Base-by-base conservation (phyloP, 1,140 invertebrate genomes). In the Melipona quadrifasciata region DNA sequence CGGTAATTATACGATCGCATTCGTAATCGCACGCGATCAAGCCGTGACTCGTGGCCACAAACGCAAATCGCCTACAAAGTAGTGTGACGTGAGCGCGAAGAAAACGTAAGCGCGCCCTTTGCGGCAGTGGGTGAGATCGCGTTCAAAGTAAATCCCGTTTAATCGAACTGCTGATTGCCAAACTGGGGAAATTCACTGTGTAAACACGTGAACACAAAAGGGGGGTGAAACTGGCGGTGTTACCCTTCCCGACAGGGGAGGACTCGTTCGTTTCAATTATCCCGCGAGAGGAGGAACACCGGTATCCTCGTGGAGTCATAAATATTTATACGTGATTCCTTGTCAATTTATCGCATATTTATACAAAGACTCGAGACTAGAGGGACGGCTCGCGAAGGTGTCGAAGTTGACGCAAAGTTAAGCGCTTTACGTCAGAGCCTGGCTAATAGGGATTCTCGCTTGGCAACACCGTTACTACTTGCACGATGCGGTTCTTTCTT, bases 401-500 rank as follows among this genome's bases (percentile, higher is more conserved):
- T 84, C 39, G 39, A 72, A 47, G 39, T 55, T 51, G 24, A 17
- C 47, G 24, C 27, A 53, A 84, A 80, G 75, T 80, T 71, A 84
- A 84, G 57, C 76, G 57, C 58, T 84, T 73, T 80, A 84, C 24
- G 68, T 64, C 73, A 68, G 53, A 80, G 57, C 57, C 19, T 51
- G 68, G 77, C 58, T 84, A 84, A 84, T 80, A 84, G 76, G 82
- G 68, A 84, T 80, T 84, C 58, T 80, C 83, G 70, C 78, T 81
- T 58, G 73, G 21, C 34, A 72, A 64, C 61, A 24, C 14, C 64
- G 70, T 31, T 31, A 4, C 5, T 31, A 1, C 27, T 31, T 27
- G 27, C 3, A 65, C 27, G 27, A 12, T 27, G n/a, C n/a, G 8
- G 8, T 47, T 47, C 39, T 47, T 47, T 47, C 31, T 31, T 31